Conservation (phyloP, 2,888 invertebrate genomes). For the Physocephala rufipes region DNA sequence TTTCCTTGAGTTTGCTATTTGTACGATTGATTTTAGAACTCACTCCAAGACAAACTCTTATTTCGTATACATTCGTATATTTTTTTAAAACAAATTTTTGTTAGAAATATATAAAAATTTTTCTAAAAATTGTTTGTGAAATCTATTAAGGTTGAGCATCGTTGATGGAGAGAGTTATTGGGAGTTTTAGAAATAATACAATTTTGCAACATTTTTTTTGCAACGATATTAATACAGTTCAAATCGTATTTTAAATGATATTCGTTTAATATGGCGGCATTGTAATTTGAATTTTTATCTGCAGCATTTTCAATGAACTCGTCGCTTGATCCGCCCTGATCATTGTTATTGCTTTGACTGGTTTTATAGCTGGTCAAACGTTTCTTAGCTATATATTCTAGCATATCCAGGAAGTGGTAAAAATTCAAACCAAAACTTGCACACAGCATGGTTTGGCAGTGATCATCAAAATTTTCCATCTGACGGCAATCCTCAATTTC, state of each 20-base stretch:
- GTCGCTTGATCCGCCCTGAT: neutral
- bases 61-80: too few species aligned
- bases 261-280: conserved; percentile 55
- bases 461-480: conserved; percentile 77
- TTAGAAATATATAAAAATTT: too few species aligned
- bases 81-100: too few species aligned
- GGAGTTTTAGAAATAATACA: conserved; percentile 49
- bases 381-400: conserved; percentile 72
- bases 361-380: conserved; percentile 59
- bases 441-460: conserved; percentile 84
- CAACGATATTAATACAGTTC: conserved; percentile 50
- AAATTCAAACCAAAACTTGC: conserved; percentile 82
- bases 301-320: conserved; percentile 17
- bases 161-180: conserved; percentile 46
- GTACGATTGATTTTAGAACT: too few species aligned
- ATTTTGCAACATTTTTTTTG: conserved; percentile 54
- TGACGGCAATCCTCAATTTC: conserved; percentile 83
- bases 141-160: conserved; percentile 44
- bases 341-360: conserved; percentile 39
- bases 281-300: conserved; percentile 52
- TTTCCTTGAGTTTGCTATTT: too few species aligned
- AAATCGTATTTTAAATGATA: conserved; percentile 59
- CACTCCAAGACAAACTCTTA: too few species aligned
- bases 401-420: conserved; percentile 73
- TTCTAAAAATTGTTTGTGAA: conserved; percentile 32